These are phyloP conservation scores for Ibidorhyncha struthersii DNA, from an alignment of 2,113 vertebrate genomes.

Conservation along the genomic window DNA sequence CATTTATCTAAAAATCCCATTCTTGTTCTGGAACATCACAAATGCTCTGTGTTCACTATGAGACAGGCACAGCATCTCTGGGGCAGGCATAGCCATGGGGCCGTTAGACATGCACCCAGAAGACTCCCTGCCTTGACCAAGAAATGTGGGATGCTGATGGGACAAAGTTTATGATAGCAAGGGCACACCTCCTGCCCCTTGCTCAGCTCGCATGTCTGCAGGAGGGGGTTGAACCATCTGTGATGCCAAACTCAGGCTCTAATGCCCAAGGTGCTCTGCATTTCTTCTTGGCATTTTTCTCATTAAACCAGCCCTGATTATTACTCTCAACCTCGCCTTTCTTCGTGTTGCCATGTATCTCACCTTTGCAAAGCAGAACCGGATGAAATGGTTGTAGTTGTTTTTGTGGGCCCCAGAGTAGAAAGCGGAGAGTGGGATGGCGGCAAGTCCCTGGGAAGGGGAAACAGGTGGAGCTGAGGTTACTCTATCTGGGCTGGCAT, in stretches of 20 bases:
- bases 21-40: neutral
- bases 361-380: slow-evolving; percentile 97
- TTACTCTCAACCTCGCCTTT: neutral
- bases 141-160: neutral
- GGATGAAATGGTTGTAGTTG: slow-evolving; percentile 84
- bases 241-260: neutral
- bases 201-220: accelerated
- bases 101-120: neutral
- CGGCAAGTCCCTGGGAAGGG: slow-evolving; percentile 81
- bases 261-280: neutral
- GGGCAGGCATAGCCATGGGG: neutral
- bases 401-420: slow-evolving; percentile 80
- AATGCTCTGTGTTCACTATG: neutral
- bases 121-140: neutral
- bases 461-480: neutral
- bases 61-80: neutral
- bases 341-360: neutral
- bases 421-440: slow-evolving; percentile 89
- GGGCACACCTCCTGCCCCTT: neutral
- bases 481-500: neutral
- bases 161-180: neutral
- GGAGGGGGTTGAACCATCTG: neutral
- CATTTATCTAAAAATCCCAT: neutral
- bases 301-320: neutral
- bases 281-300: neutral